A percentile compares a stretch with the other conserved stretches of the same genome.
Conservation (phyloP, 2,888 invertebrate species). For the Meghimatium bilineatum region DNA sequence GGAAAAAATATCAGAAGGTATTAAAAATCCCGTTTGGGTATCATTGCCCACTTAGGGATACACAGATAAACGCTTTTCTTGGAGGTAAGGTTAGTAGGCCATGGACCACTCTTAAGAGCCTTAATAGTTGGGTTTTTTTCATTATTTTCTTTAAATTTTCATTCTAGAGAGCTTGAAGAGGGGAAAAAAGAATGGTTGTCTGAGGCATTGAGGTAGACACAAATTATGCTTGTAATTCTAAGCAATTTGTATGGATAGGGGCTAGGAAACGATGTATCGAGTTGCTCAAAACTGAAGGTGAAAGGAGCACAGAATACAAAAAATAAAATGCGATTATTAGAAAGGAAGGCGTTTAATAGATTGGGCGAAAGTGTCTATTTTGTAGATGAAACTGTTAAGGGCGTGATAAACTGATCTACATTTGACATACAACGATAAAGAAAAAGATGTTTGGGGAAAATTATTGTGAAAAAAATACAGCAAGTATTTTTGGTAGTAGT, state of each 20-base stretch:
- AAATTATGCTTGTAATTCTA: background rate
- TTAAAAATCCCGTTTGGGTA: no score
- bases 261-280: background rate
- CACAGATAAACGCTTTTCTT: background rate
- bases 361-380: background rate
- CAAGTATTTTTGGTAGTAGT: no score
- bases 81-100: background rate
- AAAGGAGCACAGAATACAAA: background rate
- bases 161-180: background rate
- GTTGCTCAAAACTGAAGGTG: no score
- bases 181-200: background rate
- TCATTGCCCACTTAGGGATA: background rate
- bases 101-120: background rate
- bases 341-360: background rate
- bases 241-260: background rate
- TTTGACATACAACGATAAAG: no score
- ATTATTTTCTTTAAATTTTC: background rate
- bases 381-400: no score
- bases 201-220: background rate
- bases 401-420: no score
- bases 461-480: no score
- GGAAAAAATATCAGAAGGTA: no score
- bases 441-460: no score
- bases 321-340: background rate
- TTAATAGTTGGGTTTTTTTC: background rate